Percentiles rank a stretch among this genome's conserved stretches.
Evolutionary conservation across 2,888 invertebrate species (phyloP).

Genomic region (Temnothorax rugatulus): DNA sequence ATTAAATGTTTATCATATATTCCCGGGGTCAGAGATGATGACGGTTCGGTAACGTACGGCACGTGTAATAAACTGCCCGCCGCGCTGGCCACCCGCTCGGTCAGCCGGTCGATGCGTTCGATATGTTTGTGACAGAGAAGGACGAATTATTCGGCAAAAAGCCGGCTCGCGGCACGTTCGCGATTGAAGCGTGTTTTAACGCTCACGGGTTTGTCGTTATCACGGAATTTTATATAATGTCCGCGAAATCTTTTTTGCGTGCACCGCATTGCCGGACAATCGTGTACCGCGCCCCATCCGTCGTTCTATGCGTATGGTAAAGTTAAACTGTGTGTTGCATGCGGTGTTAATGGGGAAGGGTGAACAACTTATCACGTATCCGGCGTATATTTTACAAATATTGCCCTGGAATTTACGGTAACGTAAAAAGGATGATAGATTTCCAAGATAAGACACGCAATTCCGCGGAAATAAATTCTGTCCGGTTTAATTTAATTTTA

Average conservation of each 20-base stretch:
- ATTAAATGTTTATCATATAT: constrained; percentile 49
- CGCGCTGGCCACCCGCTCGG: neutral
- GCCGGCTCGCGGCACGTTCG: neutral
- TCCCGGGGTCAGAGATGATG: constrained; percentile 28
- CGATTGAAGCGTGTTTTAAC: constrained; percentile 16
- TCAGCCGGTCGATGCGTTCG: neutral
- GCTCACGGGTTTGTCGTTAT: constrained; percentile 31
- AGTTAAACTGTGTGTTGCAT: constrained; percentile 2
- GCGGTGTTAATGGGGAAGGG: neutral
- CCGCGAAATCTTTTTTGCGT: neutral
- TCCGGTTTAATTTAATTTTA: neutral
- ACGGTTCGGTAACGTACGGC: constrained; percentile 24
- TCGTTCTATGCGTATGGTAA: neutral
- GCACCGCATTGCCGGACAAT: neutral
- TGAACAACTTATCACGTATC: constrained; percentile 8
- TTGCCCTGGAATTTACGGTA: neutral
- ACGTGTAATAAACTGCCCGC: constrained; percentile 21
- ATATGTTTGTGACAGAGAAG: neutral
- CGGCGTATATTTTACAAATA: neutral
- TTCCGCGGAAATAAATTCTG: neutral
- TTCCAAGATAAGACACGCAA: neutral
- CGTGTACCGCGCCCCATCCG: neutral
- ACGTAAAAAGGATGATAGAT: neutral
- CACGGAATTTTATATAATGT: neutral
- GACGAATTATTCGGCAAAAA: constrained; percentile 31